phyloP scores from a whole-genome alignment of 2,797 vertebrate species.

The Amniataba percoides region DNA sequence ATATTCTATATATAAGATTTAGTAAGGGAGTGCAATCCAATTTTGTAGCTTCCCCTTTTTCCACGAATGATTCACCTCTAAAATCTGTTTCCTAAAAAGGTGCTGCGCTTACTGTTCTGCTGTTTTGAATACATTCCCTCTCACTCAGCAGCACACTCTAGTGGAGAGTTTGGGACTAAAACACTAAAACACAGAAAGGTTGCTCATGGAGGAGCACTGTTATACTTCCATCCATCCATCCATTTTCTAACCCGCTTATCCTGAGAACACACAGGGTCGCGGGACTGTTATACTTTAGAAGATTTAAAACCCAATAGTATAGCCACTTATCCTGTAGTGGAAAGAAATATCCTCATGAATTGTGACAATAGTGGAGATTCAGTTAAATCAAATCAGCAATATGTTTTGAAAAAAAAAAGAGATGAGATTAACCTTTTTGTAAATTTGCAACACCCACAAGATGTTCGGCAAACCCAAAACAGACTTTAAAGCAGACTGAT shows the following conservation, averaged over 20 bases:
- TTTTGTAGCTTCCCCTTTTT: background rate
- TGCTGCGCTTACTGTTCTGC: background rate
- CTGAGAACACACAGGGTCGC: too few species aligned
- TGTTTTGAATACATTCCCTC: background rate
- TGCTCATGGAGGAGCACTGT: background rate
- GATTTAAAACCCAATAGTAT: background rate
- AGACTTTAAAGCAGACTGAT: background rate
- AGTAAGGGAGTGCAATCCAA: too few species aligned
- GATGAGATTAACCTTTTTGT: background rate
- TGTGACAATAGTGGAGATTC: background rate
- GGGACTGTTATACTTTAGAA: background rate
- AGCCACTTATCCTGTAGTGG: background rate
- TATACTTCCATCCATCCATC: too few species aligned
- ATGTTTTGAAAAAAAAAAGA: background rate
- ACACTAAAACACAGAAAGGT: background rate
- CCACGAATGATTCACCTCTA: background rate
- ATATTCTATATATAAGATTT: too few species aligned
- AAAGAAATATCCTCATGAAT: background rate
- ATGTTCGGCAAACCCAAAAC: background rate
- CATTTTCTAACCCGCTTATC: too few species aligned
- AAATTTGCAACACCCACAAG: background rate
- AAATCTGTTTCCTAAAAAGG: background rate
- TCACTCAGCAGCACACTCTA: slow-evolving; percentile 51
- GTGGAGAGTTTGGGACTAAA: slow-evolving; percentile 45
- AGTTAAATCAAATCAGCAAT: background rate